These are phyloP conservation scores for Drosophila nigritarsus DNA, from an alignment of 2,888 invertebrate species.

Conservation along the genomic window DNA sequence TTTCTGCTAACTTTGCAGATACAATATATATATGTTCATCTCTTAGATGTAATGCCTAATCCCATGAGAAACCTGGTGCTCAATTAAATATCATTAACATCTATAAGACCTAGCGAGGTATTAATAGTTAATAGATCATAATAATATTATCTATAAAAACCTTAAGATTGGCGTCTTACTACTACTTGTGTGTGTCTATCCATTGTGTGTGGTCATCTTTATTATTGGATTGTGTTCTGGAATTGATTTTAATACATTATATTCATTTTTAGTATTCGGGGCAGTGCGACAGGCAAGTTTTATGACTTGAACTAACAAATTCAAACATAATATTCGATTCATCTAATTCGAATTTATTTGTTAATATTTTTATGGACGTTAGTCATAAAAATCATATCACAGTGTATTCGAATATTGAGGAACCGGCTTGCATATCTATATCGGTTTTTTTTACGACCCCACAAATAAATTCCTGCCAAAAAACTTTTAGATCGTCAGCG, in stretches of 20 bases:
- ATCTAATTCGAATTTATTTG: constrained; percentile 72
- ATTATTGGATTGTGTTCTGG: constrained; percentile 39
- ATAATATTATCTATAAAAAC: constrained; percentile 62
- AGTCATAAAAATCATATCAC: constrained; percentile 35
- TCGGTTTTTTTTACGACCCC: constrained; percentile 65
- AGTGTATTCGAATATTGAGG: constrained; percentile 38
- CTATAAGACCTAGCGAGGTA: constrained; percentile 14
- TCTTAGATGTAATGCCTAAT: background rate
- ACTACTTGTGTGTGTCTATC: constrained; percentile 41
- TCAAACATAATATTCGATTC: constrained; percentile 48
- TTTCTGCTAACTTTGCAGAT: background rate
- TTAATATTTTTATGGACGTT: constrained; percentile 63
- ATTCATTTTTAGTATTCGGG: constrained; percentile 30
- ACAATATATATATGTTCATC: background rate
- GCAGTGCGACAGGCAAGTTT: constrained; percentile 62
- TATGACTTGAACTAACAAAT: constrained; percentile 45
- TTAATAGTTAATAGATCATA: constrained; percentile 76
- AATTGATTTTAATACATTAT: constrained; percentile 42
- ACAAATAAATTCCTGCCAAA: constrained; percentile 43
- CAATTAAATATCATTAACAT: constrained; percentile 6
- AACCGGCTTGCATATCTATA: constrained; percentile 39
- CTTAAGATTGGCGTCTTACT: constrained; percentile 13
- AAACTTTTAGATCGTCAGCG: constrained; percentile 37
- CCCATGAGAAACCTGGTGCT: constrained; percentile 6
- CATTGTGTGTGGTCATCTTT: constrained; percentile 53